Evolutionary conservation across 1,140 invertebrate species (phyloP).

Genomic region (Uloborus diversus): DNA sequence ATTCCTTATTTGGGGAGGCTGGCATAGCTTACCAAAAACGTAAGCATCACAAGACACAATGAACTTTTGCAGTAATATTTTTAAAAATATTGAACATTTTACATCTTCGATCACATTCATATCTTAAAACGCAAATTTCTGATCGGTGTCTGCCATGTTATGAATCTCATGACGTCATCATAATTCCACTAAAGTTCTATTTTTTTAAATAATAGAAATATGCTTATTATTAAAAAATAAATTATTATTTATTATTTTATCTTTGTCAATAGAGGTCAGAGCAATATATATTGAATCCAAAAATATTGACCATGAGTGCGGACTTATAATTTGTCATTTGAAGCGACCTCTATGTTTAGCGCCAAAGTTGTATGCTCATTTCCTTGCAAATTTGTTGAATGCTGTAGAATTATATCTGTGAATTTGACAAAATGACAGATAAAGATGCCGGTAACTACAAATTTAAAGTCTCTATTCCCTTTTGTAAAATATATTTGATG

Average conservation of each 20-base stretch:
- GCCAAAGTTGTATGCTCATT: slow-evolving; percentile 34
- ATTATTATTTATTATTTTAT: no score
- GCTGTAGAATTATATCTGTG: not conserved
- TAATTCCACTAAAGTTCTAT: not conserved
- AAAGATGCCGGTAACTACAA: slow-evolving; percentile 47
- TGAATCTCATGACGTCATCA: not conserved
- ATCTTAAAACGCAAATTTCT: slow-evolving; percentile 1
- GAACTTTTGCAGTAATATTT: not conserved
- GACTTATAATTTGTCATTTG: no score
- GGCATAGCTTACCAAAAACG: not conserved
- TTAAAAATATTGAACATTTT: not conserved
- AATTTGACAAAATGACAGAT: slow-evolving; percentile 40
- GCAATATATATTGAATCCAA: no score
- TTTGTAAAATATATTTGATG: no score
- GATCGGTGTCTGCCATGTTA: not conserved
- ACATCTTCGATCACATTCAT: not conserved
- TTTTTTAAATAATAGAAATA: not conserved
- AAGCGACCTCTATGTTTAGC: slow-evolving; percentile 40
- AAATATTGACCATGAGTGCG: no score
- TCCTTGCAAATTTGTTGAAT: not conserved
- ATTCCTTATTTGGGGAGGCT: no score
- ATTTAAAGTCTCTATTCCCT: not conserved
- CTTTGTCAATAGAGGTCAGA: no score
- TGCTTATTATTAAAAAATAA: not conserved
- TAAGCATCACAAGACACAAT: not conserved